Conservation (phyloP, 2,113 vertebrate genomes). For the Protobothrops mucrosquamatus region DNA sequence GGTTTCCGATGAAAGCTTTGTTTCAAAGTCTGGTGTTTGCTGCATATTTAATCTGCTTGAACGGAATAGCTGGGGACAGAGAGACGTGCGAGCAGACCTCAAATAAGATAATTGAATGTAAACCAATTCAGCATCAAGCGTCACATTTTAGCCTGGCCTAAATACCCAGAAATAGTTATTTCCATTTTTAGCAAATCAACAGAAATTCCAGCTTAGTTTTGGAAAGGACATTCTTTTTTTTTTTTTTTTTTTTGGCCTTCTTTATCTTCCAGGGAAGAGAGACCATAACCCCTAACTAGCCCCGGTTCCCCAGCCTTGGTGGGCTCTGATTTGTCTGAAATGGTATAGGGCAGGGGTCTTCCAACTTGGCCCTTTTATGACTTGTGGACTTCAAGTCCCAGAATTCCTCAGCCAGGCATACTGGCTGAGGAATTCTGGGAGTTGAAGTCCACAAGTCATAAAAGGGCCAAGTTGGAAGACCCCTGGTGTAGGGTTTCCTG, state of each 20-base stretch:
- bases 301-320: background rate
- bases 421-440: too few species aligned
- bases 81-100: slow-evolving; percentile 52
- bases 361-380: too few species aligned
- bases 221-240: background rate
- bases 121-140: slow-evolving; percentile 21
- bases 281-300: too few species aligned
- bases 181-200: background rate
- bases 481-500: too few species aligned
- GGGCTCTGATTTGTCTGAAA: background rate
- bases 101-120: slow-evolving; percentile 64
- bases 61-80: slow-evolving; percentile 49
- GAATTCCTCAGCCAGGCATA: too few species aligned
- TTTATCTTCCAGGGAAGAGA: background rate
- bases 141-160: slow-evolving; percentile 22
- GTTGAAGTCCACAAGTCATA: too few species aligned
- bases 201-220: background rate
- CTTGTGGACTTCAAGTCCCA: too few species aligned
- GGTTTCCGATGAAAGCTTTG: slow-evolving; percentile 60
- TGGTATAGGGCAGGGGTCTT: too few species aligned
- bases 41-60: slow-evolving; percentile 64
- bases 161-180: background rate
- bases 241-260: background rate
- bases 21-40: slow-evolving; percentile 66
- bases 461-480: too few species aligned